These are phyloP conservation scores for Numenius arquata DNA, from an alignment of 2,113 vertebrate genomes.

Conservation along the genomic window DNA sequence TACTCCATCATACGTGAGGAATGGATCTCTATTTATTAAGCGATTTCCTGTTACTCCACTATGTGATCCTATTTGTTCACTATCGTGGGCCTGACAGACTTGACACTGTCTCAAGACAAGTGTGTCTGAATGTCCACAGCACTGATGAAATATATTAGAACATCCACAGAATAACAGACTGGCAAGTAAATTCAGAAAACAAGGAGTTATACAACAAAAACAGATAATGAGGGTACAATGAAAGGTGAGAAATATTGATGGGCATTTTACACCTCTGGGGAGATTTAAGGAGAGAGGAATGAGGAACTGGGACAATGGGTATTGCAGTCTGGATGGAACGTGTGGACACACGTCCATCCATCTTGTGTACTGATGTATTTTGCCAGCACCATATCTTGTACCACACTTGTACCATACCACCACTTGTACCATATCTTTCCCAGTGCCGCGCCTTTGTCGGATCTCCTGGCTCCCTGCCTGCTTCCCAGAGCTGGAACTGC, in stretches of 20 bases:
- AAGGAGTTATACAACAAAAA: not conserved
- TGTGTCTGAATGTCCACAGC: not conserved
- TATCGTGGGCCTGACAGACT: not conserved
- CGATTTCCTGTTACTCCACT: not conserved
- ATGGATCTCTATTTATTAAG: not conserved
- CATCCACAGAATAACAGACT: not conserved
- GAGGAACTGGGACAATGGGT: not conserved
- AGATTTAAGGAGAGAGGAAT: not conserved
- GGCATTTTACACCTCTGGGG: not conserved
- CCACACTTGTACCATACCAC: too few species aligned
- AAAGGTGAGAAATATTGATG: not conserved
- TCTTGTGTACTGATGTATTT: not conserved
- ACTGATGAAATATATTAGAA: not conserved
- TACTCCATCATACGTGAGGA: not conserved
- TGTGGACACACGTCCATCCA: not conserved
- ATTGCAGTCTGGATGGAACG: not conserved
- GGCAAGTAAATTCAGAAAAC: not conserved
- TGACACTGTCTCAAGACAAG: not conserved
- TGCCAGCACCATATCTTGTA: not conserved
- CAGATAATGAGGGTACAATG: not conserved
- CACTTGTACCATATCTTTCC: not conserved
- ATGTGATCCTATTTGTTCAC: not conserved
- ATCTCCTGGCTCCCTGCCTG: not conserved
- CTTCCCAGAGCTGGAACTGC: not conserved
- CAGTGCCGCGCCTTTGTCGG: not conserved